Conservation (phyloP, 2,888 invertebrate genomes). For the Chromoteleia sp. region DNA sequence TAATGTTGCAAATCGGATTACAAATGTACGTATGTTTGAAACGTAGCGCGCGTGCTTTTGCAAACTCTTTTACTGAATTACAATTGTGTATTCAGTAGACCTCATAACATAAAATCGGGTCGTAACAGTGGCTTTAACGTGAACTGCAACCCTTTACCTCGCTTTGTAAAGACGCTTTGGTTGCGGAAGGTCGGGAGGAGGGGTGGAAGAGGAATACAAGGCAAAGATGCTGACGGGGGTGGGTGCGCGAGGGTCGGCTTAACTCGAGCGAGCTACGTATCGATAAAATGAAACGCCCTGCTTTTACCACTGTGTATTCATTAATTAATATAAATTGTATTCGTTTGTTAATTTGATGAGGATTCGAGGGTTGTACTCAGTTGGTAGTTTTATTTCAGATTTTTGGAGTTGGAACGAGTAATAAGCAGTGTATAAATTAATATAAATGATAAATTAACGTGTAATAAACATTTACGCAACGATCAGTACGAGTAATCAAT, state of each 20-base stretch:
- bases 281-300: slow-evolving; percentile 24
- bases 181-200: slow-evolving; percentile 26
- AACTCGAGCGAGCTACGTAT: slow-evolving; percentile 44
- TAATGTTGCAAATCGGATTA: slow-evolving; percentile 32
- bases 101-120: slow-evolving; percentile 65
- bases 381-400: no score
- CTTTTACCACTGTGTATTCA: no score
- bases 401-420: no score
- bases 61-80: slow-evolving; percentile 60
- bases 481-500: no score
- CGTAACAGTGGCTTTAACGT: slow-evolving; percentile 69
- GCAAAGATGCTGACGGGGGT: slow-evolving; percentile 54
- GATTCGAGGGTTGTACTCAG: background rate
- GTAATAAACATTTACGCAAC: no score
- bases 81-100: slow-evolving; percentile 63
- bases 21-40: slow-evolving; percentile 31
- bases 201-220: slow-evolving; percentile 14
- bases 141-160: slow-evolving; percentile 72
- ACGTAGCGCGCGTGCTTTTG: slow-evolving; percentile 43
- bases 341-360: slow-evolving; percentile 18
- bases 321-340: slow-evolving; percentile 24
- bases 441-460: no score
- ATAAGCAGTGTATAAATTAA: no score
- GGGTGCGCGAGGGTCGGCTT: slow-evolving; percentile 39
- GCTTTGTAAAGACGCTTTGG: slow-evolving; percentile 69